Conservation (phyloP, 2,113 vertebrate genomes). For the Pseudonaja textilis region DNA sequence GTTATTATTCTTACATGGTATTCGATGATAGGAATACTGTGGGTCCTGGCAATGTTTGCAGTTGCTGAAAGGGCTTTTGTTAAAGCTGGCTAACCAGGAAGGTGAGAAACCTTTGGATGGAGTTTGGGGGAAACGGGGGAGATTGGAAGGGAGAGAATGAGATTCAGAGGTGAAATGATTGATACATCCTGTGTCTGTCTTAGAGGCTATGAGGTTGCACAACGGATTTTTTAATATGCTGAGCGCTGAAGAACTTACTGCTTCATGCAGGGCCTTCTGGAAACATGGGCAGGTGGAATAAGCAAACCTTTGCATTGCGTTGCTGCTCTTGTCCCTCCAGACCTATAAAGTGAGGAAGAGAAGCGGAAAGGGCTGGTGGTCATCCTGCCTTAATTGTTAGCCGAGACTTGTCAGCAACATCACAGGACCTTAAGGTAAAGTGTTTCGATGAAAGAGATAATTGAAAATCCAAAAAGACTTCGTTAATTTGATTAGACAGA, state of each 20-base stretch:
- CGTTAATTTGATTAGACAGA: slow-evolving; percentile 92
- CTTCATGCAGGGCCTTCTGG: neutral
- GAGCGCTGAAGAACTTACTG: neutral
- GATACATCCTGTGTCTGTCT: neutral
- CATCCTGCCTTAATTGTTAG: slow-evolving; percentile 54
- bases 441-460: slow-evolving; percentile 78
- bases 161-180: neutral
- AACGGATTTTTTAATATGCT: neutral
- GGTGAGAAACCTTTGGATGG: neutral
- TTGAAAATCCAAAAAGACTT: slow-evolving; percentile 95
- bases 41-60: neutral
- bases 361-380: neutral
- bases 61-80: slow-evolving; percentile 6
- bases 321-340: neutral
- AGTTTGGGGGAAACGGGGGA: neutral
- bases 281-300: neutral
- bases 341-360: neutral
- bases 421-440: slow-evolving; percentile 67
- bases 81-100: slow-evolving; percentile 12
- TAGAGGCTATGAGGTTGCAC: neutral
- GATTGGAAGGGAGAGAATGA: neutral
- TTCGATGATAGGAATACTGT: neutral
- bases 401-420: slow-evolving; percentile 67
- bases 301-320: neutral
- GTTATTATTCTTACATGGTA: neutral